Evolutionary conservation across 37 sponge, comb jelly and placozoan species (phyloP).

Genomic region (Aplysina aerophoba): DNA sequence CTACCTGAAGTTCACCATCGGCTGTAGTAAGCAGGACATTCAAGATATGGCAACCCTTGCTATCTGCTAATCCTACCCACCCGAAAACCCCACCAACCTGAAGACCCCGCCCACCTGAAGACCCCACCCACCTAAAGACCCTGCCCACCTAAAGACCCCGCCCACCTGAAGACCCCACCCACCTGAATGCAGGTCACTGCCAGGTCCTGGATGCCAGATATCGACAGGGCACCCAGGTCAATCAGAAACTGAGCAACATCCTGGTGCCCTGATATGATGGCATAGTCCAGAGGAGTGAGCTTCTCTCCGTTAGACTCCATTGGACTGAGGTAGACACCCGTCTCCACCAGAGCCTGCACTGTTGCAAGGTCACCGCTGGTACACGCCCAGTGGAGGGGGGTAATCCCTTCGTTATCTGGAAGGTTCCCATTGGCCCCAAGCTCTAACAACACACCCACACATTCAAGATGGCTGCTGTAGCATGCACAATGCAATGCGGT

Average conservation of each 20-base stretch:
- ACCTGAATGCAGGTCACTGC: conserved; percentile 76
- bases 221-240: conserved; percentile 83
- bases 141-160: no score
- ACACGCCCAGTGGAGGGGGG: conserved; percentile 92
- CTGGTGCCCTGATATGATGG: conserved; percentile 82
- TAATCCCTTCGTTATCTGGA: conserved; percentile 80
- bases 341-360: conserved; percentile 55
- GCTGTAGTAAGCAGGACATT: no score
- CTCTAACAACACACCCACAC: conserved; percentile 64
- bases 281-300: conserved; percentile 91
- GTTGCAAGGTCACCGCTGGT: conserved; percentile 64
- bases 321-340: conserved; percentile 71
- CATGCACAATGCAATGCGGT: conserved; percentile 86
- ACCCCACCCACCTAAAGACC: conserved; percentile 23
- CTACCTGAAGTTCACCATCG: no score
- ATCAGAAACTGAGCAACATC: conserved; percentile 83
- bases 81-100: conserved; percentile 15
- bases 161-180: not conserved
- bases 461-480: conserved; percentile 73
- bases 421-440: conserved; percentile 54
- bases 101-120: not conserved
- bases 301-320: conserved; percentile 78
- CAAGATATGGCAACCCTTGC: no score
- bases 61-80: not conserved
- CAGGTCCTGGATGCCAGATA: conserved; percentile 83